phyloP scores from a whole-genome alignment of 2,888 invertebrate genomes.

The Invenusta paracnida region DNA sequence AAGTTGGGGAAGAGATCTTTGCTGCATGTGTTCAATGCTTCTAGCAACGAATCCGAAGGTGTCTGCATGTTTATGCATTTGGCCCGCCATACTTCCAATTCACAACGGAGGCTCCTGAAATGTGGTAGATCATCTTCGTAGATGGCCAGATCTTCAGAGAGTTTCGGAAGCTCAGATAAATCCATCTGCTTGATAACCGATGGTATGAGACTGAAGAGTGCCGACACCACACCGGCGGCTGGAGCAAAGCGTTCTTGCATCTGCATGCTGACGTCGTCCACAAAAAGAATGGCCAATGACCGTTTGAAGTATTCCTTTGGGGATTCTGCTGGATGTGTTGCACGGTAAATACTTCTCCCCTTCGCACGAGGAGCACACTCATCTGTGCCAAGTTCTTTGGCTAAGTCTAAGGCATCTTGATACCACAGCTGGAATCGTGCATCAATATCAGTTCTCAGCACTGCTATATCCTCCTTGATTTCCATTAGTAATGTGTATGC shows the following conservation, averaged over 20 bases:
- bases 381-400: constrained; percentile 19
- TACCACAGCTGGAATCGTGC: constrained; percentile 26
- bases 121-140: constrained; percentile 18
- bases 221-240: constrained; percentile 21
- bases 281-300: constrained; percentile 23
- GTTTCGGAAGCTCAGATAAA: constrained; percentile 17
- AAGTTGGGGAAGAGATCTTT: constrained; percentile 18
- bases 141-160: constrained; percentile 15
- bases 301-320: constrained; percentile 22
- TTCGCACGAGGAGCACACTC: constrained; percentile 9
- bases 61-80: constrained; percentile 26
- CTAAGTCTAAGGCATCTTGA: constrained; percentile 11
- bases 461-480: constrained; percentile 20
- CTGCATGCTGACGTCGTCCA: constrained; percentile 18
- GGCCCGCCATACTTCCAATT: constrained; percentile 3
- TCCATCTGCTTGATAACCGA: constrained; percentile 19
- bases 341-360: constrained; percentile 19
- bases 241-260: constrained; percentile 17
- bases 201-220: constrained; percentile 15
- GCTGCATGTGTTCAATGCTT: constrained; percentile 26
- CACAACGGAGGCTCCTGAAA: constrained; percentile 21
- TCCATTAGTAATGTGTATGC: neutral
- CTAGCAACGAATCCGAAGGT: constrained; percentile 7
- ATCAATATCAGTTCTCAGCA: constrained; percentile 23
- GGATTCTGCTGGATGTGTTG: constrained; percentile 1